Conservation (phyloP, 2,113 vertebrate species). For the mouse (Mus musculus) region GRCm39 chr13:17154501-17155000, state of each 20-base stretch:
- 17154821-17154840: not conserved
- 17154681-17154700: constrained; percentile 14
- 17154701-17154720: not conserved
- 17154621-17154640: not conserved
- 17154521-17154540: too few relatives aligned
- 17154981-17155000: not conserved
- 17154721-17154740: not conserved
- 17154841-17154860: constrained; percentile 20
- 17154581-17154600: not conserved
- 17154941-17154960: not conserved
- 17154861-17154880: constrained; percentile 4
- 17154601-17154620: not conserved
- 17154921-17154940: constrained; percentile 1
- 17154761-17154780: not conserved
- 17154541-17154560: not conserved
- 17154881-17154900: not conserved
- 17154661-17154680: not conserved
- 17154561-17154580: not conserved
- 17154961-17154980: constrained; percentile 34
- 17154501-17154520: not conserved
- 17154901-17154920: constrained; percentile 34
- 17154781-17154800: constrained; percentile 26
- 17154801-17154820: not conserved
- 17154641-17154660: constrained; percentile 36
- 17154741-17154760: not conserved